Evolutionary conservation across 1,140 invertebrate species (phyloP), one percentile per base, ranked within the genome.

Genomic region (Drosophila grimshawi): DNA sequence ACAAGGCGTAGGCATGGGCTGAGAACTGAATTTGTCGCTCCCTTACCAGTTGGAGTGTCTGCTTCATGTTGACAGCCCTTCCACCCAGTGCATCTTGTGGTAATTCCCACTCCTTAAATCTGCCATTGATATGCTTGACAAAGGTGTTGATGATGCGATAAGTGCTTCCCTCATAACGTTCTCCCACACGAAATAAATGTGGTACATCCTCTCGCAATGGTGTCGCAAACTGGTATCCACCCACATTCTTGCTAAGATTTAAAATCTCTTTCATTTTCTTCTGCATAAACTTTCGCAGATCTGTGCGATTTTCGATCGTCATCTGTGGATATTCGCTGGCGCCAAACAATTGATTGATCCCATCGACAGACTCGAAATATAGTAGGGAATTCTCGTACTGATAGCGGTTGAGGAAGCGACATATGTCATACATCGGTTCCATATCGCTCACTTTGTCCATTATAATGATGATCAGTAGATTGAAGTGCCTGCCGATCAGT

Each of bases 1-100:
- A 92, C 5, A 92, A n/a, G 1, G 90, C 90, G 11, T 91, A 92
- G n/a, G 85, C 81, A 43, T 92, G 90, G 7, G 81, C 90, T 0
- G 76, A 69, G 43, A 92, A 89, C 27, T 92, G 81, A 27, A 92
- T 69, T 33, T 65, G 39, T 0, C 73, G 55, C 2, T 83, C 61
- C 0, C 90, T 57, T 2, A 92, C 75, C 33, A 91, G n/a, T 29
- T 92, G 70, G 11, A 92, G 32, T 0, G 78, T 68, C 6, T 78
- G 59, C 29, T 89, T 82, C 86, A 92, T 92, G 19, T 89, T 83
- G 2, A 92, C 76, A 4, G 72, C 77, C 2, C 72, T 37, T 0
- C 86, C 88, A 1, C 90, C 90, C 2, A 82, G 55, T 0, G 51
- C 57, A 49, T 92, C 90, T 5, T 45, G 35, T 0, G 81, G 67